Conservation (phyloP, 2,888 invertebrate genomes). For the Gandaritis pyraliata region DNA sequence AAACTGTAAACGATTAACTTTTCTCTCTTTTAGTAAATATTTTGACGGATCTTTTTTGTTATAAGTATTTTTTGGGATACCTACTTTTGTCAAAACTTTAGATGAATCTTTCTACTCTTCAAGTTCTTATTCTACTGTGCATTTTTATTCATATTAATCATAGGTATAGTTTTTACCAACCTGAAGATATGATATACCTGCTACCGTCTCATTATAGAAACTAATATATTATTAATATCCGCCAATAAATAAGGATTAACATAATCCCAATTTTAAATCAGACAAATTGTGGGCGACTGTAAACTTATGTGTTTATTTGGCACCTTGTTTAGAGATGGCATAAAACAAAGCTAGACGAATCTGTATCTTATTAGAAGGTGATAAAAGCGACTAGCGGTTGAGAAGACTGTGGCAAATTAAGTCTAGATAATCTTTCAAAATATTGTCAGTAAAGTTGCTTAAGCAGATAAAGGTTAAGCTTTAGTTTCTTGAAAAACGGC, state of each 20-base stretch:
- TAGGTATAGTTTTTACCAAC: conserved; percentile 7
- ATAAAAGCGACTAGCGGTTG: conserved; percentile 2
- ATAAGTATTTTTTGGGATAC: background rate
- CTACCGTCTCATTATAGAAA: conserved; percentile 10
- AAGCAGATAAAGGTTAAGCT: conserved; percentile 30
- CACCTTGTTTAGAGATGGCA: conserved; percentile 31
- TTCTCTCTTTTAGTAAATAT: no score
- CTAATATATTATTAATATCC: conserved; percentile 29
- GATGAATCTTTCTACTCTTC: background rate
- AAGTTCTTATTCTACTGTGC: no score
- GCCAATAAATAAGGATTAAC: conserved; percentile 45
- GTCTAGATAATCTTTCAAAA: conserved; percentile 43
- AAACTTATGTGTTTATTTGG: conserved; percentile 45
- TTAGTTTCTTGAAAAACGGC: background rate
- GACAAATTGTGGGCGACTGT: conserved; percentile 40
- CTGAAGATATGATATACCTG: conserved; percentile 12
- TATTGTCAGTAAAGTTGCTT: conserved; percentile 43
- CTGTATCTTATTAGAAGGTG: conserved; percentile 27
- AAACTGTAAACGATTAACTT: conserved; percentile 4
- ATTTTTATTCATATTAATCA: background rate
- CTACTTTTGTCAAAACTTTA: background rate
- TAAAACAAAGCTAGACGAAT: conserved; percentile 14
- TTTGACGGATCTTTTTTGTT: background rate
- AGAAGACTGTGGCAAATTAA: conserved; percentile 12
- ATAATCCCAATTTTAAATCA: conserved; percentile 41